Conservation (phyloP, 2,113 vertebrate genomes). For the Jaculus jaculus region DNA sequence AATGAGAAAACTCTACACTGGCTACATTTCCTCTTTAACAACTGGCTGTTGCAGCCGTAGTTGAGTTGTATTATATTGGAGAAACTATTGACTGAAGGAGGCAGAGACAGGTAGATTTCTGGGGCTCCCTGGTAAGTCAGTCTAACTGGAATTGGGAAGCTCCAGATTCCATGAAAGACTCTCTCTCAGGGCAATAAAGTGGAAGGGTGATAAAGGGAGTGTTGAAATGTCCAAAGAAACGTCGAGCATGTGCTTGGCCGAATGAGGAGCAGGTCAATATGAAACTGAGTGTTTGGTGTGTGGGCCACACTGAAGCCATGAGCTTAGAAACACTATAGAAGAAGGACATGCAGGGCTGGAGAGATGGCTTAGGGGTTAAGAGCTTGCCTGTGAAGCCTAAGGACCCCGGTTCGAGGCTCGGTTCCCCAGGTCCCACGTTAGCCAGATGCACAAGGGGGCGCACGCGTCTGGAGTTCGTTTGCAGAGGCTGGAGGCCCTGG, state of each 20-base stretch:
- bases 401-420: too few species aligned
- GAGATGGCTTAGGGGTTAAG: too few species aligned
- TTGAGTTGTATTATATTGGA: not conserved
- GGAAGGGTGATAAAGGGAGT: not conserved
- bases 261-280: not conserved
- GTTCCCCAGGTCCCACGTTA: too few species aligned
- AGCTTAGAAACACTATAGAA: not conserved
- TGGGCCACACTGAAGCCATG: not conserved
- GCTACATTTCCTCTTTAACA: not conserved
- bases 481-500: too few species aligned
- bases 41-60: not conserved
- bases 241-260: not conserved
- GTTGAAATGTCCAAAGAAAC: not conserved
- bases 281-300: not conserved
- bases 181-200: too few species aligned
- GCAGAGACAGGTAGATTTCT: too few species aligned
- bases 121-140: too few species aligned
- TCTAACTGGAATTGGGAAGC: too few species aligned
- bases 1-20: not conserved
- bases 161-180: too few species aligned
- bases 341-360: not conserved
- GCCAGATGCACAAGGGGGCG: too few species aligned
- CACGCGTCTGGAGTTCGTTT: too few species aligned
- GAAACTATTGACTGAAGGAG: not conserved
- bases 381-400: too few species aligned